Evolutionary conservation across 1,140 invertebrate genomes (phyloP).

Genomic region (Lanistes nyassanus): DNA sequence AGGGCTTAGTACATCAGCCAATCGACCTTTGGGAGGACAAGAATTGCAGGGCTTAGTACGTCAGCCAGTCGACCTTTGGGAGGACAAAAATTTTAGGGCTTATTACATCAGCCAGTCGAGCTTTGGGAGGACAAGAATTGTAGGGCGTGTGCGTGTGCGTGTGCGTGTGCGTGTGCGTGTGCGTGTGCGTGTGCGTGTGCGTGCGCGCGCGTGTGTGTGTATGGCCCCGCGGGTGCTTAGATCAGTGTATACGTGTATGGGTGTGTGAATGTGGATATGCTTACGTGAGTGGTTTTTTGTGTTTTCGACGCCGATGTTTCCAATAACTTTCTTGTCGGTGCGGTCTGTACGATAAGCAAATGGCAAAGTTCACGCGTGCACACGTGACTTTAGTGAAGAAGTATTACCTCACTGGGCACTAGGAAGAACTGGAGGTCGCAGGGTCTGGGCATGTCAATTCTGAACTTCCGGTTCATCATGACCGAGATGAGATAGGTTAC

Average conservation of each 20-base stretch:
- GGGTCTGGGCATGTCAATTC: constrained; percentile 26
- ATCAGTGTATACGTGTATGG: constrained; percentile 4
- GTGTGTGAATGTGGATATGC: constrained; percentile 3
- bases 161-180: neutral
- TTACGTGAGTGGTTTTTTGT: neutral
- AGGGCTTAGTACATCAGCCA: too few species aligned
- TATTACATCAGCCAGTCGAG: neutral
- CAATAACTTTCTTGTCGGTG: too few species aligned
- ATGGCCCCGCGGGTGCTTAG: neutral
- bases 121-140: too few species aligned
- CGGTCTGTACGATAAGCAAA: too few species aligned
- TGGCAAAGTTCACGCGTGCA: too few species aligned
- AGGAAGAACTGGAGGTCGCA: constrained; percentile 24
- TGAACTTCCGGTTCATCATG: constrained; percentile 19
- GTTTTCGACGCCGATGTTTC: too few species aligned
- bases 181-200: constrained; percentile 1
- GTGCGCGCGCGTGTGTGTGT: constrained; percentile 8
- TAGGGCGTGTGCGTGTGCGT: neutral
- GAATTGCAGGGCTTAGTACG: too few species aligned
- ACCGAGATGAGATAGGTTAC: constrained; percentile 26
- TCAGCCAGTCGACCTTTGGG: too few species aligned
- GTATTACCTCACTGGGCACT: constrained; percentile 2
- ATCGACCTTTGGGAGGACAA: too few species aligned
- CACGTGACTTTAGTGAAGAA: too few species aligned
- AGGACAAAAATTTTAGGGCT: too few species aligned